Evolutionary conservation across 2,888 invertebrate genomes (phyloP), one percentile per base, ranked within the genome.

Genomic region (Calameuta pallipes): DNA sequence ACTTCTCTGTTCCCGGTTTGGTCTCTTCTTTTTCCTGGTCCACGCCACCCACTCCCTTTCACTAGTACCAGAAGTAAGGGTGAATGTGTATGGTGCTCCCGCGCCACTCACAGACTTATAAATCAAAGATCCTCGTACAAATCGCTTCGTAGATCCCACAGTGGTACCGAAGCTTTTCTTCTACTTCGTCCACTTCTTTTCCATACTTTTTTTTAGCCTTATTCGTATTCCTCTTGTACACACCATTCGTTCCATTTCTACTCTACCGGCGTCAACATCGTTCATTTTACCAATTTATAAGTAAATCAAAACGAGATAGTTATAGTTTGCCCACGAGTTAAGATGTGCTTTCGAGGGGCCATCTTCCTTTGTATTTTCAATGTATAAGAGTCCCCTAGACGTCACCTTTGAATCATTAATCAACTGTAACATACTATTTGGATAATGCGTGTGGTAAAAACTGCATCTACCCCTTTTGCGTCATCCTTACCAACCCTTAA

Each of bases 71-170:
- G 41, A 78, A 80, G 78, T 30, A 74, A 15, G 15, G 68, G 77
- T 76, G 70, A 77, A 73, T 74, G 78, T 33, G 35, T 68, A 73
- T 15, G 74, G 73, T 80, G 77, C 33, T 74, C 35, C 76, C 76
- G 73, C 69, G 74, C 75, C 78, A 77, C 81, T 83, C 82, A 80
- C 84, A 85, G 87, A 88, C 88, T 88, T 88, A 89, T 89, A 89
- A 89, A 89, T 89, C 89, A 89, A 87, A 87, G 79, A 84, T 83
- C 80, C 80, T 75, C 84, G 88, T 85, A 86, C 87, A 87, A 88
- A 87, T 88, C 87, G 88, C 83, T 83, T 81, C 82, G 82, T 80
- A 84, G 85, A 86, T 88, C 84, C 85, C 82, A 78, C 81, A 82
- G 82, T 80, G 81, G 84, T 82, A 31, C 36, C 36, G 11, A 33